Evolutionary conservation across 2,888 invertebrate species (phyloP).

Genomic region (Chrysotoxum bicinctum): DNA sequence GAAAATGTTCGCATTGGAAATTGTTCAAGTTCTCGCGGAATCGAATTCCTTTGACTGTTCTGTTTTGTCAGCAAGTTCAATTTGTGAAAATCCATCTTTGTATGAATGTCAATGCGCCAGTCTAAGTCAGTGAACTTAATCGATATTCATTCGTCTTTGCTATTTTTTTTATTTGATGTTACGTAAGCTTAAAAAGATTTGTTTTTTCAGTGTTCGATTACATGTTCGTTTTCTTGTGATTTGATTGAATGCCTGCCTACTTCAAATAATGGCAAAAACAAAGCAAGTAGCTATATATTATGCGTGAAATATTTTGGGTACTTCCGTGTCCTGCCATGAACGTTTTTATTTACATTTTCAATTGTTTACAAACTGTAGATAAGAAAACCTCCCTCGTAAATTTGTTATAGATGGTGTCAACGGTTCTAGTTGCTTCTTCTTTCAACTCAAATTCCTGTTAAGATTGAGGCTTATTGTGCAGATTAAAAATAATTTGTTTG

Average conservation of each 20-base stretch:
- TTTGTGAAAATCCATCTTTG: neutral
- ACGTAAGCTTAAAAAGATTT: conserved; percentile 2
- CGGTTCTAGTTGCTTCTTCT: neutral
- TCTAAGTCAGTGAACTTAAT: conserved; percentile 49
- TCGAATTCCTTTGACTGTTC: neutral
- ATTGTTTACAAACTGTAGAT: neutral
- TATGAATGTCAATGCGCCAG: neutral
- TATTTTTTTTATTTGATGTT: conserved; percentile 7
- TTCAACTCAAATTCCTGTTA: conserved; percentile 12
- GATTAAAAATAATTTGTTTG: neutral
- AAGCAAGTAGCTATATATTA: too few species aligned
- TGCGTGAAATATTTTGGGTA: too few species aligned
- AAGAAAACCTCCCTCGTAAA: neutral
- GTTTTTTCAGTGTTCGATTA: neutral
- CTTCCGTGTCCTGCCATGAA: conserved; percentile 29
- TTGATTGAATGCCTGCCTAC: conserved; percentile 37
- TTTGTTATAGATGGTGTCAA: too few species aligned
- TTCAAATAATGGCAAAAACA: conserved; percentile 6
- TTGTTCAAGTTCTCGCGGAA: neutral
- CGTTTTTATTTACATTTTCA: neutral
- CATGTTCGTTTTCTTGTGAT: neutral
- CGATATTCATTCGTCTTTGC: conserved; percentile 1
- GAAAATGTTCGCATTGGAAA: neutral
- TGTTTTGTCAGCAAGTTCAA: conserved; percentile 2
- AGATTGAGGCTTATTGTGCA: conserved; percentile 11